Evolutionary conservation across 2,888 invertebrate species (phyloP).

Genomic region (Pinctada fucata): DNA sequence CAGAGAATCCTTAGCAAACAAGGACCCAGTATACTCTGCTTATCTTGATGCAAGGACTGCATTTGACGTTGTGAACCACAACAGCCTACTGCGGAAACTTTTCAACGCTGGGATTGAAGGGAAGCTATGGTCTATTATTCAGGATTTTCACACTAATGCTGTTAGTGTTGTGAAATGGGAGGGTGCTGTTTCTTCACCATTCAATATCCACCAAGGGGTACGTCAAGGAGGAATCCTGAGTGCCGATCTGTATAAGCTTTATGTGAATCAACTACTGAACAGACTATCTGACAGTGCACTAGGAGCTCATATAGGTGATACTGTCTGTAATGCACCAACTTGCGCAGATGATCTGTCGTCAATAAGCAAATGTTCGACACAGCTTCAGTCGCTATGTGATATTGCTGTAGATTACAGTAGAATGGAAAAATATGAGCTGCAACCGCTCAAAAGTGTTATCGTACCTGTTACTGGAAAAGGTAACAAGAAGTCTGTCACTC

Average conservation of each 20-base stretch:
- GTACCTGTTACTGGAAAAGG: no score
- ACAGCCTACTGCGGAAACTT: no score
- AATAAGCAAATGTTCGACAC: background rate
- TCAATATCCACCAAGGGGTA: slow-evolving; percentile 12
- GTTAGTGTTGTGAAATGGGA: slow-evolving; percentile 9
- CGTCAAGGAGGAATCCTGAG: slow-evolving; percentile 13
- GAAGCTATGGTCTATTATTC: no score
- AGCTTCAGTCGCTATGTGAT: background rate
- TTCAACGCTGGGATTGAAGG: no score
- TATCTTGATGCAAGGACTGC: no score
- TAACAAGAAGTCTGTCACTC: no score
- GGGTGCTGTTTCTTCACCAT: background rate
- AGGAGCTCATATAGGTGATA: background rate
- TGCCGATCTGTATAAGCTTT: slow-evolving; percentile 16
- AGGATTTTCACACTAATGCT: slow-evolving; percentile 2
- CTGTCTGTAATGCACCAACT: slow-evolving; percentile 1
- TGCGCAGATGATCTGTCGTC: slow-evolving; percentile 11
- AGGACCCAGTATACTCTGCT: no score
- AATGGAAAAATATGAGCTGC: slow-evolving; percentile 6
- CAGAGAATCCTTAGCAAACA: background rate
- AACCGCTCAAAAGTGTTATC: slow-evolving; percentile 11
- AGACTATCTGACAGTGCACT: background rate
- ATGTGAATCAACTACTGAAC: slow-evolving; percentile 18
- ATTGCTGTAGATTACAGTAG: slow-evolving; percentile 12
- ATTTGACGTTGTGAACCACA: no score